phyloP scores from a whole-genome alignment of 2,797 vertebrate genomes.

The Saxicola maurus region DNA sequence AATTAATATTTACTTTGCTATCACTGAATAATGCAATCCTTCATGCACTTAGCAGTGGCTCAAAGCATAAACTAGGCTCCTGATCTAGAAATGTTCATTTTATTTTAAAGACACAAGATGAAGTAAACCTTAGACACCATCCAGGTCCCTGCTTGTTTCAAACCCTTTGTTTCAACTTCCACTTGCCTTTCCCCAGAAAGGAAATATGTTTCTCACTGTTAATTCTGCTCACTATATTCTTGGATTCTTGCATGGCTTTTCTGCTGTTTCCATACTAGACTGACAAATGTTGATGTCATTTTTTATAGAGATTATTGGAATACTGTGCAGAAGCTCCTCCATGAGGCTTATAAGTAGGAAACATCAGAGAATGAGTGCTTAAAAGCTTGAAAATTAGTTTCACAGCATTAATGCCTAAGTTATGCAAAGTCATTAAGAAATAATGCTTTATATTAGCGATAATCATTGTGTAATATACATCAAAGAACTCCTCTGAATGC shows the following conservation, averaged over 20 bases:
- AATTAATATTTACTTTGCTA: conserved; percentile 39
- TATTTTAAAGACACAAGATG: neutral
- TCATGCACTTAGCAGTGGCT: neutral
- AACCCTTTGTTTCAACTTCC: neutral
- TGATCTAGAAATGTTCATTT: neutral
- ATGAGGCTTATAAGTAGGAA: neutral
- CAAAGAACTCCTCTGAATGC: neutral
- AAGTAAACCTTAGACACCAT: neutral
- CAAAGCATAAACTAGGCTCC: neutral
- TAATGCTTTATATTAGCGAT: neutral
- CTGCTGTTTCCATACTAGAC: neutral
- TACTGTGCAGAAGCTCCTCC: neutral
- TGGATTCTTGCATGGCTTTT: neutral
- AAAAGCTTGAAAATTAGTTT: neutral
- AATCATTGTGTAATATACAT: neutral
- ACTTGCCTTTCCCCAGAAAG: neutral
- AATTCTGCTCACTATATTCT: neutral
- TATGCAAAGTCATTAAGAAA: conserved; percentile 1
- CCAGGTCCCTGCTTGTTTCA: neutral
- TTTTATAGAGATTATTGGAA: neutral
- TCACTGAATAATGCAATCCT: conserved; percentile 36
- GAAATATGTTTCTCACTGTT: neutral
- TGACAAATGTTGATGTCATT: neutral
- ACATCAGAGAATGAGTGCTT: neutral
- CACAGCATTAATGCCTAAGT: neutral